A percentile compares a stretch with the other conserved stretches of the same genome.
phyloP scores from a whole-genome alignment of 2,888 invertebrate species.

The Nemapogon koenigi region DNA sequence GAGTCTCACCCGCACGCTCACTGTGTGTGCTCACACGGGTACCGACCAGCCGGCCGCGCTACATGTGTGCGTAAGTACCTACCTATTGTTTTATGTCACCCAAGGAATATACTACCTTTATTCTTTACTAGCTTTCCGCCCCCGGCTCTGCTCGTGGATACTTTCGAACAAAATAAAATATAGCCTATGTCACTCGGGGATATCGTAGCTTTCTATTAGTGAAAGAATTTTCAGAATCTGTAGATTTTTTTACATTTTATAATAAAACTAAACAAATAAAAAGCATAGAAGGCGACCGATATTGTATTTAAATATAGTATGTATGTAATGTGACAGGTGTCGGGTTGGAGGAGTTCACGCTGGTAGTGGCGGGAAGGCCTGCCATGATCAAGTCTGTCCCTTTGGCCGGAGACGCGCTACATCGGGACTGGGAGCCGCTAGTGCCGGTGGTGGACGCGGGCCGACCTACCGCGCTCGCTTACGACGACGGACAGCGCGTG shows the following conservation, averaged over 20 bases:
- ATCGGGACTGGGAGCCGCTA: conserved; percentile 66
- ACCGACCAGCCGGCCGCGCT: conserved; percentile 59
- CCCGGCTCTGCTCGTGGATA: too few relatives aligned
- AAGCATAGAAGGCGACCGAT: too few relatives aligned
- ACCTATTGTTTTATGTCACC: too few relatives aligned
- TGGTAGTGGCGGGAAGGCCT: conserved; percentile 57
- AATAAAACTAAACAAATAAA: too few relatives aligned
- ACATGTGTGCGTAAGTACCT: conserved; percentile 67
- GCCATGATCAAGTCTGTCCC: conserved; percentile 74
- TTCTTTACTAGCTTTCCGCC: too few relatives aligned
- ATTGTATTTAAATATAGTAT: too few relatives aligned
- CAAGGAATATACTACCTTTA: too few relatives aligned
- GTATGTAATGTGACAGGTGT: conserved; percentile 55
- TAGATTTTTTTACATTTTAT: too few relatives aligned
- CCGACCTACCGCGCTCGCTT: conserved; percentile 73
- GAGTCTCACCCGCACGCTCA: conserved; percentile 53
- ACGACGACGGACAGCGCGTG: conserved; percentile 63
- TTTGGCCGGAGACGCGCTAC: conserved; percentile 22
- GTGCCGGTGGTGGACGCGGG: conserved; percentile 73
- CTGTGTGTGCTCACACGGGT: conserved; percentile 79
- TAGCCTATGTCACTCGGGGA: too few relatives aligned
- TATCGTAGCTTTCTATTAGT: too few relatives aligned
- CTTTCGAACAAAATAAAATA: too few relatives aligned
- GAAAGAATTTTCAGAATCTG: too few relatives aligned
- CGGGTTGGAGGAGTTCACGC: conserved; percentile 68